A percentile compares a stretch with the other conserved stretches of the same genome.
Evolutionary conservation across 2,888 invertebrate species (phyloP).

Genomic region (Caradrina kadenii): DNA sequence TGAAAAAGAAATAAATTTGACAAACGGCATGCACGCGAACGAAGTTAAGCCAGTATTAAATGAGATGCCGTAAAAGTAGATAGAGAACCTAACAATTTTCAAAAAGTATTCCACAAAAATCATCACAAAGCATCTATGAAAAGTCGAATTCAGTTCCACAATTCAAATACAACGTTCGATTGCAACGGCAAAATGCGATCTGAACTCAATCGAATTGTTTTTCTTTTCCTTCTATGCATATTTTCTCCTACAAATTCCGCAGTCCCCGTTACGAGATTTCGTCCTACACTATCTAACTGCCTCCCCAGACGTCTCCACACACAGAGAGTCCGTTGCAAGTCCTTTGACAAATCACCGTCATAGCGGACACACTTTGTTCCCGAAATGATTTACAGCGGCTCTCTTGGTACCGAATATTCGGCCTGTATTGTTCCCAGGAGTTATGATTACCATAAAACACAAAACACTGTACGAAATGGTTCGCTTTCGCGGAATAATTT

Average conservation of each 20-base stretch:
- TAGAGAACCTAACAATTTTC: too few relatives aligned
- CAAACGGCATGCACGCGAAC: too few relatives aligned
- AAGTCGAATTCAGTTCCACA: not conserved
- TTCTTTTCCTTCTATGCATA: constrained; percentile 27
- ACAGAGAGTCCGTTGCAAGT: constrained; percentile 62
- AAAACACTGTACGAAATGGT: constrained; percentile 64
- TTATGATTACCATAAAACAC: constrained; percentile 73
- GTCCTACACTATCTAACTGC: constrained; percentile 35
- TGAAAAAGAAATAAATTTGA: too few relatives aligned
- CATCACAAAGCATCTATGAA: not conserved
- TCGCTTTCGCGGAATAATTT: constrained; percentile 57
- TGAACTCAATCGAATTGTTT: constrained; percentile 32
- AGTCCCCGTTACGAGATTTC: constrained; percentile 6
- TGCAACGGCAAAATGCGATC: constrained; percentile 10
- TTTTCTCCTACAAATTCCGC: constrained; percentile 13
- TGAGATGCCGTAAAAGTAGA: too few relatives aligned
- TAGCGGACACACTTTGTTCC: constrained; percentile 69
- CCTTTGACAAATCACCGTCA: constrained; percentile 67
- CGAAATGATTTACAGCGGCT: constrained; percentile 65
- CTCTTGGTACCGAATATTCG: constrained; percentile 65
- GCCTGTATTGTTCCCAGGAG: constrained; percentile 66
- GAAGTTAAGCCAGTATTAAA: too few relatives aligned
- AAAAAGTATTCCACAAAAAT: not conserved
- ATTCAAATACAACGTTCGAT: not conserved
- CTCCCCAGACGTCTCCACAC: constrained; percentile 52